These are phyloP conservation scores for Scotopteryx bipunctaria DNA, from an alignment of 2,888 invertebrate species.

Conservation along the genomic window DNA sequence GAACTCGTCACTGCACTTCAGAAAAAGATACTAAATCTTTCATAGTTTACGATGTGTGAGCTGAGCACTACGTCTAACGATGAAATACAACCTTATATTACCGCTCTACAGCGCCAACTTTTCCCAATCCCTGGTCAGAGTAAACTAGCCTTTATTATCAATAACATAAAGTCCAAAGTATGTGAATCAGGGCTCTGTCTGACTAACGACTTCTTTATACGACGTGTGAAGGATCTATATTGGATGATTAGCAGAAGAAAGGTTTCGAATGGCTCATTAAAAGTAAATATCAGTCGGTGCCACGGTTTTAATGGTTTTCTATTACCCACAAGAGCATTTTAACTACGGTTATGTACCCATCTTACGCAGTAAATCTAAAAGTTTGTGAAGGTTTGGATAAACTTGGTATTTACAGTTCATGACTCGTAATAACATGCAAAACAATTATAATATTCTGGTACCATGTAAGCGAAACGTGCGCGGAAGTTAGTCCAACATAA, in stretches of 20 bases:
- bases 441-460: no score
- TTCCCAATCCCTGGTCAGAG: conserved; percentile 23
- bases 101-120: conserved; percentile 31
- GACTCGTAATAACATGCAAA: no score
- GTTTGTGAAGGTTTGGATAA: no score
- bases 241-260: conserved; percentile 34
- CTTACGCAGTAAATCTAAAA: no score
- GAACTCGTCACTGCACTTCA: conserved; percentile 37
- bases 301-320: conserved; percentile 7
- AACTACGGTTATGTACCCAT: no score
- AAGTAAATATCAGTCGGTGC: conserved; percentile 4
- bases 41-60: conserved; percentile 42
- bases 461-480: no score
- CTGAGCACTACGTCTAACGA: conserved; percentile 43
- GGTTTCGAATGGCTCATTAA: conserved; percentile 33
- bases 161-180: neutral
- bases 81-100: conserved; percentile 38
- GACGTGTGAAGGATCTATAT: conserved; percentile 35
- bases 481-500: no score
- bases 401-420: no score
- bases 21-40: conserved; percentile 44
- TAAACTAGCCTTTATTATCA: conserved; percentile 1
- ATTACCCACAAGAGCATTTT: neutral
- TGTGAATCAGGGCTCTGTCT: conserved; percentile 13
- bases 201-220: conserved; percentile 29